Percentiles rank a stretch among this genome's conserved stretches.
These are phyloP conservation scores for Chironomus striatipennis DNA, from an alignment of 1,140 invertebrate genomes.

Conservation along the genomic window DNA sequence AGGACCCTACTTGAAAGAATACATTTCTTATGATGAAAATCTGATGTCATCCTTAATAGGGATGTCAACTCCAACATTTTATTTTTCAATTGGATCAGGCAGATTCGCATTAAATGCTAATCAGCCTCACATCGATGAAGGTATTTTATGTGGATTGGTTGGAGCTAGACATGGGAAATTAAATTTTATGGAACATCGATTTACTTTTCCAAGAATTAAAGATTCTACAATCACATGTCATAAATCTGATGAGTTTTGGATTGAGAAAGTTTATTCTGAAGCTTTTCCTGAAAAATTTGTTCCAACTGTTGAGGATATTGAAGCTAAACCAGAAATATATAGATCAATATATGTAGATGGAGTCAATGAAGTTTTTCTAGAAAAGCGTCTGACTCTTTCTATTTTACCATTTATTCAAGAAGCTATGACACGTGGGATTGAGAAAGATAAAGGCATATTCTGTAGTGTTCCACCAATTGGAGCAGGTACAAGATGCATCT, in stretches of 20 bases:
- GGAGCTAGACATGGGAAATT: neutral
- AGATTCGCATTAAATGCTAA: neutral
- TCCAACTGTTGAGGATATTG: neutral
- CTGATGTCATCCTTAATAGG: neutral
- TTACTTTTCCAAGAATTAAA: neutral
- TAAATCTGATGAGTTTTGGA: neutral
- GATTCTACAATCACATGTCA: neutral
- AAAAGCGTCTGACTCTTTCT: neutral
- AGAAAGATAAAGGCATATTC: neutral
- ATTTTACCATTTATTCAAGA: neutral
- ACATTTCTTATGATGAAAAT: neutral
- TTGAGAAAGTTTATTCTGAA: neutral
- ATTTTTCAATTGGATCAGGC: neutral
- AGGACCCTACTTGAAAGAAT: neutral
- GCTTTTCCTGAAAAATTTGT: neutral
- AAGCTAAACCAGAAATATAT: neutral
- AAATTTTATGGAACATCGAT: neutral
- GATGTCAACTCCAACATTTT: neutral
- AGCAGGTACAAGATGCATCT: neutral
- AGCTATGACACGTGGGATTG: neutral
- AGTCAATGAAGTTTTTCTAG: neutral
- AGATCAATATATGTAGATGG: neutral
- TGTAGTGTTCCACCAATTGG: neutral
- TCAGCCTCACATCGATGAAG: neutral
- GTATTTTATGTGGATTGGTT: neutral